Conservation (phyloP, 1,140 invertebrate species). For the Bactericera cockerelli region DNA sequence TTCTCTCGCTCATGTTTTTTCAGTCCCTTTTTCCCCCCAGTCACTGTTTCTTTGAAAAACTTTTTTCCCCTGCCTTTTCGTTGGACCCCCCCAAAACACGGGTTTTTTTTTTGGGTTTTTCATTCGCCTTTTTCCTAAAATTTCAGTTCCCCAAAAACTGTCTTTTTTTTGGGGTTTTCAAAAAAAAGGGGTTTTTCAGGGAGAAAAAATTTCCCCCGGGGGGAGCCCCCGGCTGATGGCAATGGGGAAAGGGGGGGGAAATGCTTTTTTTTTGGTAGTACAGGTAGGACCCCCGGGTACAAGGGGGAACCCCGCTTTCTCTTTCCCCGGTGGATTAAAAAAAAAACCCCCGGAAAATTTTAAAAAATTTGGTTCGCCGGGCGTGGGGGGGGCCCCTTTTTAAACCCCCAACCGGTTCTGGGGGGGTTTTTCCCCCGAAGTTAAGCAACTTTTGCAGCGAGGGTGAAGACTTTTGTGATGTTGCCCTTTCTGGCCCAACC, state of each 20-base stretch:
- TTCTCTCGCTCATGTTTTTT: no score
- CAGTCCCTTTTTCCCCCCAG: no score
- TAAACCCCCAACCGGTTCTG: no score
- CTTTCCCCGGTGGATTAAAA: neutral
- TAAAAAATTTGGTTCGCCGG: neutral
- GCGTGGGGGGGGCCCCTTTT: no score
- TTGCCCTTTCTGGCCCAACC: no score
- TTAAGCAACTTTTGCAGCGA: no score
- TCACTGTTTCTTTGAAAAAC: no score
- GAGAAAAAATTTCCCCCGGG: neutral
- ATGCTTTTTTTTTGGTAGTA: slow-evolving; percentile 47
- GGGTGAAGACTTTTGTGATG: no score
- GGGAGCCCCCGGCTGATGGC: slow-evolving; percentile 22
- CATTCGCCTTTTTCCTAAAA: neutral
- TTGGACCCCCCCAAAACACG: no score
- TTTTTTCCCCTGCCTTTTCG: no score
- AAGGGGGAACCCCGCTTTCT: slow-evolving; percentile 39
- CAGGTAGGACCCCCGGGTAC: slow-evolving; percentile 47
- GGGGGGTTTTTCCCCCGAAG: no score
- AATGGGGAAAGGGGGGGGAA: slow-evolving; percentile 42
- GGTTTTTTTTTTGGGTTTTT: slow-evolving; percentile 6
- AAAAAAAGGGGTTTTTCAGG: slow-evolving; percentile 12
- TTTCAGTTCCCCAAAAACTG: slow-evolving; percentile 4
- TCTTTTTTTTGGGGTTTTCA: neutral
- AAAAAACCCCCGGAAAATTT: no score